A percentile compares a stretch with the other conserved stretches of the same genome.
Evolutionary conservation across 2,113 vertebrate genomes (phyloP).

Genomic region (Xiphophorus maculatus): DNA sequence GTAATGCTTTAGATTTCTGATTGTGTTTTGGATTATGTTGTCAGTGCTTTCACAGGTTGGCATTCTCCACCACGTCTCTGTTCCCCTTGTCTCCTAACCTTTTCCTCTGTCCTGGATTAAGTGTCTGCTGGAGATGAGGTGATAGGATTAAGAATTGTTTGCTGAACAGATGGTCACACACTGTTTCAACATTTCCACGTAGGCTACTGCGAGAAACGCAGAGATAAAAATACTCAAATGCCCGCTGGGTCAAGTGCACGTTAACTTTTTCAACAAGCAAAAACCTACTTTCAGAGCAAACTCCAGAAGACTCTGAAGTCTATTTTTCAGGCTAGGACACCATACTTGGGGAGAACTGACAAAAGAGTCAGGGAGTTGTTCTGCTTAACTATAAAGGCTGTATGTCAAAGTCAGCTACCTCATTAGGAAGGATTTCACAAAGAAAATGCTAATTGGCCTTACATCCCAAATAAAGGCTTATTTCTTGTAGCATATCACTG

Average conservation of each 20-base stretch:
- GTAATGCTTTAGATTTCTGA: not conserved
- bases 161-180: conserved; percentile 28
- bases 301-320: conserved; percentile 41
- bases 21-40: not conserved
- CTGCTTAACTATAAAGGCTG: conserved; percentile 41
- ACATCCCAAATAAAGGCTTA: conserved; percentile 64
- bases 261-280: conserved; percentile 40
- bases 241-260: conserved; percentile 11
- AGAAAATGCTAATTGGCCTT: conserved; percentile 72
- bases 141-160: conserved; percentile 60
- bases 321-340: conserved; percentile 51
- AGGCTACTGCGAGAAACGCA: not conserved
- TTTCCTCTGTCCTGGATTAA: conserved; percentile 43
- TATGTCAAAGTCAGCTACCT: conserved; percentile 56
- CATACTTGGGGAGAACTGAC: conserved; percentile 33
- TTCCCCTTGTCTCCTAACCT: conserved; percentile 5
- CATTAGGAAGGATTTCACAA: conserved; percentile 67
- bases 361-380: conserved; percentile 34
- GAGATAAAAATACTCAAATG: conserved; percentile 2
- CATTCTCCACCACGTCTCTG: conserved; percentile 9
- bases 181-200: conserved; percentile 26
- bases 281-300: conserved; percentile 17
- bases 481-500: conserved; percentile 34
- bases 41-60: conserved; percentile 1
- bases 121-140: conserved; percentile 40